These are phyloP conservation scores for Leptatherina wallacei DNA, from an alignment of 2,797 vertebrate genomes.

Conservation along the genomic window DNA sequence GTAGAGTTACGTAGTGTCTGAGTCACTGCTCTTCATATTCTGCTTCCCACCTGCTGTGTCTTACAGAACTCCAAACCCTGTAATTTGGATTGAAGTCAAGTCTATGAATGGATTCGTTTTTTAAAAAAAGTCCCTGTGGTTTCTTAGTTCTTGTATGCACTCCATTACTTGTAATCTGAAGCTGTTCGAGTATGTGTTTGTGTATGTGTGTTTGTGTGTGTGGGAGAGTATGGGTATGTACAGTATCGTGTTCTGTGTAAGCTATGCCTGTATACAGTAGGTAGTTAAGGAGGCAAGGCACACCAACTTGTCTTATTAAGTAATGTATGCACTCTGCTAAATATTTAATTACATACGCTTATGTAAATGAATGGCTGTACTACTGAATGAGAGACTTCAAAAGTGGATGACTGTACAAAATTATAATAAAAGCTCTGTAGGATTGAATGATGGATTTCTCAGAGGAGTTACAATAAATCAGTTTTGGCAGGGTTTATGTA, in stretches of 20 bases:
- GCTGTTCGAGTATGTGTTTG: constrained; percentile 7
- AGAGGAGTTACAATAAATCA: background rate
- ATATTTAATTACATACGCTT: constrained; percentile 12
- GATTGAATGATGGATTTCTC: constrained; percentile 11
- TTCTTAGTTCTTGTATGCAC: constrained; percentile 38
- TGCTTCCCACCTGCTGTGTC: constrained; percentile 68
- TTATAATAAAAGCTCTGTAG: constrained; percentile 2
- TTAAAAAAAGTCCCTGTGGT: constrained; percentile 41
- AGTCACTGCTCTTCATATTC: constrained; percentile 70
- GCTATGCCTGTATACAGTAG: constrained; percentile 10
- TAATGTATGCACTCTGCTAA: constrained; percentile 8
- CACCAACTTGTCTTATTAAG: background rate
- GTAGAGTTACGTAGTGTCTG: constrained; percentile 47
- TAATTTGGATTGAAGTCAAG: constrained; percentile 67
- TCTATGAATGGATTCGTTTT: constrained; percentile 53
- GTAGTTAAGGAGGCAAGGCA: constrained; percentile 7
- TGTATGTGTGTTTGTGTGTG: background rate
- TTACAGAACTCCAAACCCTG: constrained; percentile 65
- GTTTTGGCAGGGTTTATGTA: background rate
- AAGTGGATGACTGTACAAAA: background rate
- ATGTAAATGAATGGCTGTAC: constrained; percentile 5
- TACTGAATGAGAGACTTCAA: constrained; percentile 9
- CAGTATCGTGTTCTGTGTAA: constrained; percentile 9
- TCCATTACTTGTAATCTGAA: constrained; percentile 51
- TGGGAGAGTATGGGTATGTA: background rate